Evolutionary conservation across 1,140 invertebrate species (phyloP).

Genomic region (Sminthurides bifidus): DNA sequence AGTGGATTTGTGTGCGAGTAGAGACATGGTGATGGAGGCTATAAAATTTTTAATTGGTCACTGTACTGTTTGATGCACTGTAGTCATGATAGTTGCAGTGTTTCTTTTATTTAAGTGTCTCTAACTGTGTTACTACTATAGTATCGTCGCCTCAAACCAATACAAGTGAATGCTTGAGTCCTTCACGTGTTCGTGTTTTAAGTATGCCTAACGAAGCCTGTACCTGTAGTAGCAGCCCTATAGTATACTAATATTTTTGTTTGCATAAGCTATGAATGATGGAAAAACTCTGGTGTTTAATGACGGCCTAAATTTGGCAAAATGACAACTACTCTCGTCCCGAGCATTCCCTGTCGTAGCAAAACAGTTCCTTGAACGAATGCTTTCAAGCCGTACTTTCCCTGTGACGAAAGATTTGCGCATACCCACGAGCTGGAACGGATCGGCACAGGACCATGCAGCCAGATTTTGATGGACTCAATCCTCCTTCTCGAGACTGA

Average conservation of each 20-base stretch:
- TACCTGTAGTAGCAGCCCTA: neutral
- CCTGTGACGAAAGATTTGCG: too few species aligned
- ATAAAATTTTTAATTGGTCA: too few species aligned
- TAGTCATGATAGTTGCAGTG: too few species aligned
- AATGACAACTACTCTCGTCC: conserved; percentile 1
- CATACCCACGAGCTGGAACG: too few species aligned
- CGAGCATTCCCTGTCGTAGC: neutral
- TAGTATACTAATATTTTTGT: neutral
- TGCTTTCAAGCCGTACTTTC: too few species aligned
- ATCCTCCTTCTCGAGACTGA: too few species aligned
- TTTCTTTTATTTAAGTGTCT: neutral
- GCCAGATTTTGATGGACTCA: too few species aligned
- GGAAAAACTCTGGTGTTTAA: conserved; percentile 31
- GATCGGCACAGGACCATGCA: too few species aligned
- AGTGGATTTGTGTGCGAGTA: too few species aligned
- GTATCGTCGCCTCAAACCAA: neutral
- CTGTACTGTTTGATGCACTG: too few species aligned
- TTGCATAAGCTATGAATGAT: conserved; percentile 11
- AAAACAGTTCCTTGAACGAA: too few species aligned
- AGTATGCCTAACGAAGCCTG: neutral
- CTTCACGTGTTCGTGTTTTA: neutral
- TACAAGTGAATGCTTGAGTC: neutral
- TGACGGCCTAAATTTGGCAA: neutral
- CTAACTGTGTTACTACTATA: neutral
- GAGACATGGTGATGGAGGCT: too few species aligned